These are phyloP conservation scores for Ommatoiulus sabulosus DNA, from an alignment of 2,888 invertebrate species.

Conservation along the genomic window DNA sequence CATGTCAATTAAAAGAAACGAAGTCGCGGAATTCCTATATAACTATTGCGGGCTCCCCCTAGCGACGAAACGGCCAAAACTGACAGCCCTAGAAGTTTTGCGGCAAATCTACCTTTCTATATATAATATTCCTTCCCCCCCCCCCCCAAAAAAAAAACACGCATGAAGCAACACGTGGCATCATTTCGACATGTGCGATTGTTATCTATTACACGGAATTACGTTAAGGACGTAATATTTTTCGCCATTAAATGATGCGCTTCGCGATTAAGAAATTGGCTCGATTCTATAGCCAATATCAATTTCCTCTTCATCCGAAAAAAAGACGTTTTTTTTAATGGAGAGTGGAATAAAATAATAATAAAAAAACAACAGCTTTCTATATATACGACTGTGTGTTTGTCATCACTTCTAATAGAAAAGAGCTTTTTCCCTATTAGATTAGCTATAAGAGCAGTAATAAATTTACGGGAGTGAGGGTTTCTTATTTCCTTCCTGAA, in stretches of 20 bases:
- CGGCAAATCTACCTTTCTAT: background rate
- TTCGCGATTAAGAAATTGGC: constrained; percentile 3
- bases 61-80: too few relatives aligned
- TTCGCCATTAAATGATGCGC: background rate
- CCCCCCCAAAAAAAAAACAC: too few relatives aligned
- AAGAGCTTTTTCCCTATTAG: background rate
- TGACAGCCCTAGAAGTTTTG: too few relatives aligned
- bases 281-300: background rate
- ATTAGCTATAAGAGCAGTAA: background rate
- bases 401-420: background rate
- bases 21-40: too few relatives aligned
- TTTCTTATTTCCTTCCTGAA: constrained; percentile 19
- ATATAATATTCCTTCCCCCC: too few relatives aligned
- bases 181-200: background rate
- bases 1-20: too few relatives aligned
- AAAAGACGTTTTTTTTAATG: background rate
- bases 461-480: constrained; percentile 2
- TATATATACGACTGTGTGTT: background rate
- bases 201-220: background rate
- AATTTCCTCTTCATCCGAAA: background rate
- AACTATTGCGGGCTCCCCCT: too few relatives aligned
- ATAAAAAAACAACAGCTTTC: background rate
- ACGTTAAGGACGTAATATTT: background rate
- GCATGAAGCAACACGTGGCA: too few relatives aligned
- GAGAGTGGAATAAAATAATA: background rate